A percentile compares a stretch with the other conserved stretches of the same genome.
phyloP scores from a whole-genome alignment of 53 echinoderm and acorn worm species.

The Henricia sp. region DNA sequence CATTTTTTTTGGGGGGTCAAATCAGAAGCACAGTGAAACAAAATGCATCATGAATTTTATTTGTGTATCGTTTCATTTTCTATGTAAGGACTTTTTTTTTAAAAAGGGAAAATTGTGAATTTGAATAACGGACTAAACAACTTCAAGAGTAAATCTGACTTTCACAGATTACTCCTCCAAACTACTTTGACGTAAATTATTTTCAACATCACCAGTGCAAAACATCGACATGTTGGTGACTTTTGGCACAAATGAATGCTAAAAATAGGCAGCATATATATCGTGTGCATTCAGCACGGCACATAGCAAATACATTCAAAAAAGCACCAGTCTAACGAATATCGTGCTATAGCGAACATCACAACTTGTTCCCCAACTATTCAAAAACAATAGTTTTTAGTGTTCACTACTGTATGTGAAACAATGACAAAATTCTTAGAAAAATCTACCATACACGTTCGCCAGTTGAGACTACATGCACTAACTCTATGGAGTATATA shows the following conservation, averaged over 20 bases:
- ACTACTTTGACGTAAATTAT: conserved; percentile 13
- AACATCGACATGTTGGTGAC: conserved; percentile 19
- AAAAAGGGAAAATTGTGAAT: background rate
- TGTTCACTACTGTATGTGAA: no score
- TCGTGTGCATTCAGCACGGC: conserved; percentile 41
- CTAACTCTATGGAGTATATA: no score
- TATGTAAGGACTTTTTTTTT: background rate
- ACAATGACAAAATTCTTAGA: no score
- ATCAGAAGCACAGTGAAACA: no score
- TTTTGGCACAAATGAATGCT: conserved; percentile 53
- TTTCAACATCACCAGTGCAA: conserved; percentile 19
- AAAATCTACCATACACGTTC: no score
- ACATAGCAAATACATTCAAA: conserved; percentile 11
- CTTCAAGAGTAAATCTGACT: background rate
- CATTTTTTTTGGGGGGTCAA: no score
- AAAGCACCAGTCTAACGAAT: background rate
- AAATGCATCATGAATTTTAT: no score
- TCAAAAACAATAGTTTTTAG: no score
- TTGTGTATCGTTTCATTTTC: no score
- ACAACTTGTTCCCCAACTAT: no score
- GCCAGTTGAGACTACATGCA: no score
- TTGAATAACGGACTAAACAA: background rate
- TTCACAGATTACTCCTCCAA: conserved; percentile 25
- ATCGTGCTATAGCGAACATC: background rate
- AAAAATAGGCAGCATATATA: conserved; percentile 58